These are phyloP conservation scores for Ecliptopera silaceata DNA, from an alignment of 2,888 invertebrate genomes.

Conservation along the genomic window DNA sequence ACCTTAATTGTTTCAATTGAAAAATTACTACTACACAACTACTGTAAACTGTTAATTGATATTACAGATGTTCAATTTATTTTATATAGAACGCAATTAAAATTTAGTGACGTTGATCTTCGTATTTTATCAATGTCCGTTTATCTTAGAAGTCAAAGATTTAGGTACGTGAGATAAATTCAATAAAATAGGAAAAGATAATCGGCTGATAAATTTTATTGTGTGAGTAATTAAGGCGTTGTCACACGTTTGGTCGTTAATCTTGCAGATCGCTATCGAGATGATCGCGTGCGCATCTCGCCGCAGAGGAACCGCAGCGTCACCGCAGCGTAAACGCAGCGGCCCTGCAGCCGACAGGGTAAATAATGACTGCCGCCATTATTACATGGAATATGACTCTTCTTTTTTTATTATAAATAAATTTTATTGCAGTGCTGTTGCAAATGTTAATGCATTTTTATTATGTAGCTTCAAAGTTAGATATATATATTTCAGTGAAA, in stretches of 20 bases:
- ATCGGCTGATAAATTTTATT: constrained; percentile 66
- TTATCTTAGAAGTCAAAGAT: background rate
- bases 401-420: no score
- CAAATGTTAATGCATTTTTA: constrained; percentile 61
- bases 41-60: constrained; percentile 64
- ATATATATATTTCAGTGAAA: no score
- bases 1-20: constrained; percentile 81
- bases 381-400: constrained; percentile 50
- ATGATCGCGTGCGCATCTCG: constrained; percentile 66
- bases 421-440: no score
- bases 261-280: constrained; percentile 74
- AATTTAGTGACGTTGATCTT: constrained; percentile 17
- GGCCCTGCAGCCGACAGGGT: constrained; percentile 36
- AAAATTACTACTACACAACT: constrained; percentile 66
- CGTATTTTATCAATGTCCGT: background rate
- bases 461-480: background rate
- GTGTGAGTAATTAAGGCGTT: constrained; percentile 74
- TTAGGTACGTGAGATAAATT: background rate
- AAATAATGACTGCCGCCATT: constrained; percentile 53
- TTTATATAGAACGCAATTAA: constrained; percentile 49
- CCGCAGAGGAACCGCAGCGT: constrained; percentile 30
- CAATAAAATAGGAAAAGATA: constrained; percentile 47
- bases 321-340: constrained; percentile 27
- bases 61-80: constrained; percentile 63
- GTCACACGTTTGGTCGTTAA: constrained; percentile 71